A percentile compares a stretch with the other conserved stretches of the same genome.
Conservation (phyloP, 2,797 vertebrate species). For the Manis crassicaudata region DNA sequence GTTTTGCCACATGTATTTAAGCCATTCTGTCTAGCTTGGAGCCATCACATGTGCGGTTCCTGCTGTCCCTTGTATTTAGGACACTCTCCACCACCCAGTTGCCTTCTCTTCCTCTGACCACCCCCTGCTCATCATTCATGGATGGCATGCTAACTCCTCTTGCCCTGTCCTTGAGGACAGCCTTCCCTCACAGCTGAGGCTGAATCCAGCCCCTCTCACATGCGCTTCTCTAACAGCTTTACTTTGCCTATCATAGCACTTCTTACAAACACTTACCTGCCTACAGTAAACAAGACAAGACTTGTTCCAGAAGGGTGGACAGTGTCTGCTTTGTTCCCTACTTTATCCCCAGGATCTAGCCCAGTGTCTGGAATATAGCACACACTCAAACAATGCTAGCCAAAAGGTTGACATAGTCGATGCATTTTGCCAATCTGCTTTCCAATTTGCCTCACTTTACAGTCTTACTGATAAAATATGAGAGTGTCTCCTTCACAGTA, state of each 20-base stretch:
- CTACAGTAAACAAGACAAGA: background rate
- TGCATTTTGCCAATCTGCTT: background rate
- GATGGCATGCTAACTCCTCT: background rate
- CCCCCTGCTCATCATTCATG: background rate
- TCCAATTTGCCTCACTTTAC: background rate
- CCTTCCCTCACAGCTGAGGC: background rate
- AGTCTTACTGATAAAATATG: background rate
- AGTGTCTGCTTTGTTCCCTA: background rate
- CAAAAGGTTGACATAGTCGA: background rate
- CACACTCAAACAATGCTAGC: background rate
- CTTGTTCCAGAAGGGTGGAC: background rate
- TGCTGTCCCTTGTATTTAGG: background rate
- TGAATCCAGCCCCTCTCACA: background rate
- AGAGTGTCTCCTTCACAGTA: background rate
- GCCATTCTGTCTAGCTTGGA: background rate
- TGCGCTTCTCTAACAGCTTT: background rate
- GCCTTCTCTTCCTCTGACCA: background rate
- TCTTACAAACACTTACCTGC: background rate
- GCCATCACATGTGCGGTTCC: background rate
- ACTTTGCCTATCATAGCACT: background rate
- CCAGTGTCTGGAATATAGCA: background rate
- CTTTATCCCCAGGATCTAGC: background rate
- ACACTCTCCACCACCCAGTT: background rate
- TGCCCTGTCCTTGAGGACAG: background rate
- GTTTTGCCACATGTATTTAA: background rate